Evolutionary conservation across 2,888 invertebrate species (phyloP).

Genomic region (Trachelus stipa): DNA sequence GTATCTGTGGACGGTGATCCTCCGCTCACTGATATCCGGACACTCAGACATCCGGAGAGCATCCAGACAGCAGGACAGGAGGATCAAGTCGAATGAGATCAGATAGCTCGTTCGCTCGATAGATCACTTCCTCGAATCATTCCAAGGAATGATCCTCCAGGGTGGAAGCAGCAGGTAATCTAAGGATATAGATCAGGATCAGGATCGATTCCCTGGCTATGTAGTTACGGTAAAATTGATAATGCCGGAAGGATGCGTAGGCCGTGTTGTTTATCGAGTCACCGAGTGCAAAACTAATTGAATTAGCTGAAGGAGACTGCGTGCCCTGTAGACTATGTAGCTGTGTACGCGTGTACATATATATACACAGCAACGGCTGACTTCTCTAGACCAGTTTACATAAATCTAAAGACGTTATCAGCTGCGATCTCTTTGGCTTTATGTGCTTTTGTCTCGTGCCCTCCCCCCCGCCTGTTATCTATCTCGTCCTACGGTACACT

Average conservation of each 20-base stretch:
- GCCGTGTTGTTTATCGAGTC: constrained; percentile 29
- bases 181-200: neutral
- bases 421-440: constrained; percentile 30
- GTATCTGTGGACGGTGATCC: neutral
- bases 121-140: no score
- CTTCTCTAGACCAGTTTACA: constrained; percentile 34
- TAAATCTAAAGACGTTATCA: constrained; percentile 36
- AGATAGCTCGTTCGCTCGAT: neutral
- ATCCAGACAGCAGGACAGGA: neutral
- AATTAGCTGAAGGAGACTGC: constrained; percentile 16
- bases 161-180: no score
- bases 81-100: constrained; percentile 2
- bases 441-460: constrained; percentile 34
- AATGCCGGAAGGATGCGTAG: constrained; percentile 6
- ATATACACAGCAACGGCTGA: constrained; percentile 1
- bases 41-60: no score
- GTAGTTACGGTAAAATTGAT: neutral
- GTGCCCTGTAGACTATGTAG: neutral
- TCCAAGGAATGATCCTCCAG: no score
- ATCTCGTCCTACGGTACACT: constrained; percentile 31
- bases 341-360: neutral
- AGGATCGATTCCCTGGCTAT: neutral
- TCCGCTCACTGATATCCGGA: neutral
- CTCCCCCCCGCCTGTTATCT: constrained; percentile 31
- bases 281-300: constrained; percentile 35